Conservation (phyloP, 1,140 invertebrate genomes). For the Spodoptera frugiperda region DNA sequence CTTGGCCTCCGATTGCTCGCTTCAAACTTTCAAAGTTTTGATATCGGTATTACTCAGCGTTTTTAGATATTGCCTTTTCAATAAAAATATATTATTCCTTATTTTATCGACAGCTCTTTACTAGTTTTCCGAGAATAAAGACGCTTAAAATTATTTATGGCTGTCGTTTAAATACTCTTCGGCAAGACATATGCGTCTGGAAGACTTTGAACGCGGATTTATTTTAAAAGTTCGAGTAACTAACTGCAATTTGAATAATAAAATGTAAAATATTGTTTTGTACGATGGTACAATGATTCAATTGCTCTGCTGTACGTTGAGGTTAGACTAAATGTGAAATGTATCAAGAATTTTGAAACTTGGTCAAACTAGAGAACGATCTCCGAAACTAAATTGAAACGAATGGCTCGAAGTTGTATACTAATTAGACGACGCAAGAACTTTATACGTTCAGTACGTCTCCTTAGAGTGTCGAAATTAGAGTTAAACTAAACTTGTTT, state of each 20-base stretch:
- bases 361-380: conserved; percentile 59
- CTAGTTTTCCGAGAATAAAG: conserved; percentile 23
- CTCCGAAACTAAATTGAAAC: conserved; percentile 76
- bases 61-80: conserved; percentile 40
- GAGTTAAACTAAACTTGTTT: conserved; percentile 80
- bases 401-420: conserved; percentile 77
- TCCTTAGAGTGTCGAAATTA: conserved; percentile 78
- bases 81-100: conserved; percentile 35
- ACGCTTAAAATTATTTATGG: conserved; percentile 32
- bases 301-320: not conserved
- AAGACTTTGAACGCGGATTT: not conserved
- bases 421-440: conserved; percentile 74
- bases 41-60: conserved; percentile 42
- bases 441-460: conserved; percentile 68
- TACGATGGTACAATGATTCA: not conserved
- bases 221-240: not conserved
- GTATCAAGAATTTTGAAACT: conserved; percentile 46
- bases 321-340: not conserved
- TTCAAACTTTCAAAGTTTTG: conserved; percentile 45
- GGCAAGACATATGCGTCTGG: conserved; percentile 10
- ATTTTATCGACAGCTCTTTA: conserved; percentile 37
- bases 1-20: conserved; percentile 22
- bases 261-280: not conserved
- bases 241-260: conserved; percentile 12
- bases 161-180: conserved; percentile 31